Evolutionary conservation across 1,140 invertebrate genomes (phyloP), one percentile per base, ranked within the genome.

Genomic region (Drosophila santomea): DNA sequence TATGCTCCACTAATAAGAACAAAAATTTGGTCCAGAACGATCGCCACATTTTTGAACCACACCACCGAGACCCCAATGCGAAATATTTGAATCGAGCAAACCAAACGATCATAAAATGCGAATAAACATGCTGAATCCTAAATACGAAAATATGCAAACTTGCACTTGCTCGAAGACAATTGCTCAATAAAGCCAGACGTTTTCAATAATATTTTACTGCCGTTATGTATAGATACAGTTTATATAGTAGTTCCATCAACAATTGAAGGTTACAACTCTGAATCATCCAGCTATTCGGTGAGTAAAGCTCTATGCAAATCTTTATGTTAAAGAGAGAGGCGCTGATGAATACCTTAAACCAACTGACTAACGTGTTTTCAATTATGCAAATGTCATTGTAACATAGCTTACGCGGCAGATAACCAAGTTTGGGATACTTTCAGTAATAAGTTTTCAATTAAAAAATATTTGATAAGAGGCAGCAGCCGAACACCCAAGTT

Each of bases 111-210:
- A 82, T 86, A 79, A 86, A 88, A 67, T 76, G 61, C 54, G 55
- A 68, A 73, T 83, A 82, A 86, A 88, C 83, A 86, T 68, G 48
- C 25, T 20, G 77, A 61, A 50, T 38, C 32, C 43, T 54, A 63
- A 64, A 60, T 20, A 58, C 57, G 47, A 80, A 85, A 78, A 81
- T 81, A 62, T 76, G 78, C 82, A 78, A 81, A 75, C 78, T 82
- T 88, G 83, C 83, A 86, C 71, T 88, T 88, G 82, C 67, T 64
- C 43, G 48, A 63, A 52, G 45, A 74, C 47, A 63, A 38, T 61
- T 56, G 20, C 44, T 44, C 12, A 52, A 59, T 55, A 48, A 67
- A 54, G 32, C 32, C 61, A 60, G 17, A 45, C 20, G 3, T 58
- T 35, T 54, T 28, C 62, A 63, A 58, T 54, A 20, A 36, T 38